These are phyloP conservation scores for Metaphire vulgaris DNA, from an alignment of 1,140 invertebrate species.

Conservation along the genomic window DNA sequence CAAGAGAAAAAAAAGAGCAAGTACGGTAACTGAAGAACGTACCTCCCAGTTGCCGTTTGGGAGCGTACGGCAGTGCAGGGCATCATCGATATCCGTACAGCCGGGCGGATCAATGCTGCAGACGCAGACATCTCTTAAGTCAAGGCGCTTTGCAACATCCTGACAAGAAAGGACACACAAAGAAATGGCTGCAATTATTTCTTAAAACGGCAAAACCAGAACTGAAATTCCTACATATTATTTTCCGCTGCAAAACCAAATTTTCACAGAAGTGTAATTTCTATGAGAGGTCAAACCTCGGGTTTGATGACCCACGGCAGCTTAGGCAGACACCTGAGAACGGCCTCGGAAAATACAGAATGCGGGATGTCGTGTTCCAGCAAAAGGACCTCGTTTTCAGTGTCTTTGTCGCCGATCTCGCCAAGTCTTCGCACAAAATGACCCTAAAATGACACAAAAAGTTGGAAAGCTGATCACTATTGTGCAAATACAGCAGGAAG, in stretches of 20 bases:
- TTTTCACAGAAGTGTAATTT: too few species aligned
- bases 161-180: slow-evolving; percentile 48
- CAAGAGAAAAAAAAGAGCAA: too few species aligned
- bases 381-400: slow-evolving; percentile 88
- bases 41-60: slow-evolving; percentile 71
- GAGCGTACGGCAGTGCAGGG: slow-evolving; percentile 77
- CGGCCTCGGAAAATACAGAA: slow-evolving; percentile 85
- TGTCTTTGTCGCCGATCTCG: slow-evolving; percentile 67
- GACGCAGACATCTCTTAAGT: slow-evolving; percentile 75
- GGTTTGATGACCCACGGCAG: slow-evolving; percentile 82
- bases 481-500: too few species aligned
- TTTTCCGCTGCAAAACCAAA: slow-evolving; percentile 22
- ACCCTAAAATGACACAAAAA: slow-evolving; percentile 53
- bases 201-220: slow-evolving; percentile 2
- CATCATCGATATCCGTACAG: slow-evolving; percentile 99
- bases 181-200: too few species aligned
- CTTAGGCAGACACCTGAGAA: slow-evolving; percentile 82
- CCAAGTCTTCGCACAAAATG: slow-evolving; percentile 54
- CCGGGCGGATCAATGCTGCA: slow-evolving; percentile 98
- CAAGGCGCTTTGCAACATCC: slow-evolving; percentile 71
- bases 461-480: too few species aligned
- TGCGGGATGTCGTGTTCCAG: slow-evolving; percentile 97
- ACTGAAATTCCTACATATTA: background rate
- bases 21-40: too few species aligned
- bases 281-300: slow-evolving; percentile 60